Conservation (phyloP, 2,113 vertebrate species). For the Trogon surrucura region DNA sequence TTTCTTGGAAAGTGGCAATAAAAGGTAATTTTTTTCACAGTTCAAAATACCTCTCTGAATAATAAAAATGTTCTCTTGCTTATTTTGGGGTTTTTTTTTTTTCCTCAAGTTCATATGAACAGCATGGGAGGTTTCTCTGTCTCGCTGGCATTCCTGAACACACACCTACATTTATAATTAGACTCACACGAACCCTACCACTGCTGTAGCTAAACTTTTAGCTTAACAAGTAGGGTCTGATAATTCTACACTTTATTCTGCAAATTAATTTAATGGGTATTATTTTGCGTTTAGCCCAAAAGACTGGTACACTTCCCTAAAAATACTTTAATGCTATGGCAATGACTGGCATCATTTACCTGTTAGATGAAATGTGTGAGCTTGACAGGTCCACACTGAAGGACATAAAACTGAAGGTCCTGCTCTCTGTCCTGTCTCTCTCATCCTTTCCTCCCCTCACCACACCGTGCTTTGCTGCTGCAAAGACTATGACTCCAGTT, state of each 20-base stretch:
- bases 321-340: neutral
- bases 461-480: rapidly evolving
- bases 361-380: neutral
- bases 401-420: neutral
- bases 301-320: rapidly evolving
- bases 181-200: neutral
- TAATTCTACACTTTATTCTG: neutral
- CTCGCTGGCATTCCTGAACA: neutral
- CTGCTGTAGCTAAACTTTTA: neutral
- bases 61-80: neutral
- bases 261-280: neutral
- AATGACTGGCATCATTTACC: neutral
- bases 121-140: neutral
- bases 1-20: neutral
- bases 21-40: neutral
- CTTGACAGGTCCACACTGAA: neutral
- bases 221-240: neutral
- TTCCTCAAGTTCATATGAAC: neutral
- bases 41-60: neutral
- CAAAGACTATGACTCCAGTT: neutral
- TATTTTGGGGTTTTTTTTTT: neutral
- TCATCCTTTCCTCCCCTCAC: neutral
- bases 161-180: neutral
- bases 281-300: neutral
- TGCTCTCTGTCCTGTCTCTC: neutral